Conservation (phyloP, 1,140 invertebrate species). For the roundworm (Caenorhabditis elegans) region DNA sequence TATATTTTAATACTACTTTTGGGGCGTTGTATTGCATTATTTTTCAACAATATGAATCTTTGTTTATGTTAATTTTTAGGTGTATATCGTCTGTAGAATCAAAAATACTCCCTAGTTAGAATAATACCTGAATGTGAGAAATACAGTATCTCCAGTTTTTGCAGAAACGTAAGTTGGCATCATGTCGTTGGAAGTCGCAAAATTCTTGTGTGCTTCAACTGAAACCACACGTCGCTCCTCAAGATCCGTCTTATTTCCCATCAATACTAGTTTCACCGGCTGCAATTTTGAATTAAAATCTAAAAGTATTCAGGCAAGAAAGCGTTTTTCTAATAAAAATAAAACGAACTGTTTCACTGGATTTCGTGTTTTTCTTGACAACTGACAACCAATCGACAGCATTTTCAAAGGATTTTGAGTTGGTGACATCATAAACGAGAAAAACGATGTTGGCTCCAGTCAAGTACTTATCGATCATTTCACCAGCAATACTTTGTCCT, state of each 20-base stretch:
- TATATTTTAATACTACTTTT: no score
- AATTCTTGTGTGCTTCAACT: conserved; percentile 77
- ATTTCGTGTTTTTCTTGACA: conserved; percentile 72
- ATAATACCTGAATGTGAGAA: conserved; percentile 64
- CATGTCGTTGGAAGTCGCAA: conserved; percentile 77
- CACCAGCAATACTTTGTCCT: conserved; percentile 75
- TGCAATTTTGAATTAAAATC: conserved; percentile 46
- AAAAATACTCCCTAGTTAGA: no score
- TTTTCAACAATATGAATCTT: no score
- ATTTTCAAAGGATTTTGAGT: conserved; percentile 78
- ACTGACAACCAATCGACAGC: conserved; percentile 76
- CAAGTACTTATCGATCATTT: conserved; percentile 82
- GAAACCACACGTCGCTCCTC: conserved; percentile 81
- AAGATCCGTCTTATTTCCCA: conserved; percentile 85
- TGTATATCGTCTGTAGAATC: no score
- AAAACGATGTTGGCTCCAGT: conserved; percentile 79
- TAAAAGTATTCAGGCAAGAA: conserved; percentile 2
- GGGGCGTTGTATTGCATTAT: no score
- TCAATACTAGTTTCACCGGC: conserved; percentile 75
- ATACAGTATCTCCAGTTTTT: conserved; percentile 83
- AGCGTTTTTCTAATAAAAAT: background rate
- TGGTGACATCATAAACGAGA: conserved; percentile 84
- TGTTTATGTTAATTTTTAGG: no score
- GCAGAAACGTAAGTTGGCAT: conserved; percentile 79
- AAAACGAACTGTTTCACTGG: conserved; percentile 68